phyloP scores from a whole-genome alignment of 2,888 invertebrate species.

The Heterodera filipjevi region DNA sequence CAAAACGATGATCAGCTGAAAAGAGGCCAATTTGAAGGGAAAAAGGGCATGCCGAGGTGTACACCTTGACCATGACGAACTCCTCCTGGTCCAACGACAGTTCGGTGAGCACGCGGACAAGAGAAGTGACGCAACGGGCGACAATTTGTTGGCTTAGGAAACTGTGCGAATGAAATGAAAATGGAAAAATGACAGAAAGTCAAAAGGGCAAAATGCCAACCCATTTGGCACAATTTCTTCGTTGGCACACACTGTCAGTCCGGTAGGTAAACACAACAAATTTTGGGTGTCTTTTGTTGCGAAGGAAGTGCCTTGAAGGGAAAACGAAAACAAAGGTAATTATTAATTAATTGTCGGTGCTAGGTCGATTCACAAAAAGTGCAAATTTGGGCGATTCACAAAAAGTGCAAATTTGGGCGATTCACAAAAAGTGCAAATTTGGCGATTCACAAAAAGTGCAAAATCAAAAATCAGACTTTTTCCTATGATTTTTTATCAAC shows the following conservation, averaged over 20 bases:
- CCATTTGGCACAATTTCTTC: constrained; percentile 37
- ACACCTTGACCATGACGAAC: constrained; percentile 52
- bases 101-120: constrained; percentile 48
- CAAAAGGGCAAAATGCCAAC: background rate
- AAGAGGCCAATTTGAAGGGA: background rate
- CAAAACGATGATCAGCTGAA: constrained; percentile 31
- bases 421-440: too few relatives aligned
- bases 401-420: too few relatives aligned
- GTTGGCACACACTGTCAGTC: constrained; percentile 45
- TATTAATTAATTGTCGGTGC: too few relatives aligned
- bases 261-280: constrained; percentile 46
- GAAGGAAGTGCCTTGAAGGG: constrained; percentile 28
- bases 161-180: constrained; percentile 35
- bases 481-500: too few relatives aligned
- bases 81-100: constrained; percentile 51
- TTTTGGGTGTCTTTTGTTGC: constrained; percentile 43
- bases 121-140: constrained; percentile 47
- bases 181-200: constrained; percentile 15
- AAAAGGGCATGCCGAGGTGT: constrained; percentile 44
- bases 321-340: background rate
- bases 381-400: too few relatives aligned
- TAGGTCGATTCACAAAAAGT: too few relatives aligned
- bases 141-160: constrained; percentile 55
- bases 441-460: too few relatives aligned
- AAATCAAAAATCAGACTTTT: too few relatives aligned